Evolutionary conservation across 2,888 invertebrate species (phyloP).

Genomic region (Drosophila histrio): DNA sequence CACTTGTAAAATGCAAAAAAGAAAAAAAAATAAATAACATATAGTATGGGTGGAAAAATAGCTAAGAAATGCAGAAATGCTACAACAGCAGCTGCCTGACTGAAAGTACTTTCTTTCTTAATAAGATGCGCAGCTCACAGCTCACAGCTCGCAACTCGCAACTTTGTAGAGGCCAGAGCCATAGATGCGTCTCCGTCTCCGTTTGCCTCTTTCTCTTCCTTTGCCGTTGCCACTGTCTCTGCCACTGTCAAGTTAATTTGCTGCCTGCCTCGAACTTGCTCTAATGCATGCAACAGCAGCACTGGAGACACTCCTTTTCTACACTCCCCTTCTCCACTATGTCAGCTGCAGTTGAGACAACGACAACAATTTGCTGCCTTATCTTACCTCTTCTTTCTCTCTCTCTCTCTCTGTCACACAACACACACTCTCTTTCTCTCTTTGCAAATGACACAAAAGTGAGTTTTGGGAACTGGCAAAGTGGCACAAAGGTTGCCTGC

Average conservation of each 20-base stretch:
- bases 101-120: constrained; percentile 79
- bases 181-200: constrained; percentile 55
- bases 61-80: constrained; percentile 46
- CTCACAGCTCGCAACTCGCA: constrained; percentile 47
- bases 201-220: background rate
- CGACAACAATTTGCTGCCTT: constrained; percentile 70
- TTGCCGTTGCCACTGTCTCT: constrained; percentile 9
- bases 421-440: background rate
- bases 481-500: constrained; percentile 77
- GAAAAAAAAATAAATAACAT: constrained; percentile 50
- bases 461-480: constrained; percentile 79
- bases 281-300: constrained; percentile 70
- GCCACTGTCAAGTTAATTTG: constrained; percentile 68
- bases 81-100: constrained; percentile 66
- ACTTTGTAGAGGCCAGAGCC: constrained; percentile 18
- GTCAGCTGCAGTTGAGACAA: constrained; percentile 46
- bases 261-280: constrained; percentile 72
- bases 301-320: constrained; percentile 19
- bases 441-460: constrained; percentile 71
- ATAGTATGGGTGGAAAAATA: constrained; percentile 49
- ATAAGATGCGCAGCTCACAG: constrained; percentile 74
- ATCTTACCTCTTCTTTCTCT: constrained; percentile 8
- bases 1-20: constrained; percentile 57
- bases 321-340: background rate
- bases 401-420: background rate